Percentiles rank a stretch among this genome's conserved stretches.
phyloP scores from a whole-genome alignment of 2,888 invertebrate genomes.

The Cheilosia pagana region DNA sequence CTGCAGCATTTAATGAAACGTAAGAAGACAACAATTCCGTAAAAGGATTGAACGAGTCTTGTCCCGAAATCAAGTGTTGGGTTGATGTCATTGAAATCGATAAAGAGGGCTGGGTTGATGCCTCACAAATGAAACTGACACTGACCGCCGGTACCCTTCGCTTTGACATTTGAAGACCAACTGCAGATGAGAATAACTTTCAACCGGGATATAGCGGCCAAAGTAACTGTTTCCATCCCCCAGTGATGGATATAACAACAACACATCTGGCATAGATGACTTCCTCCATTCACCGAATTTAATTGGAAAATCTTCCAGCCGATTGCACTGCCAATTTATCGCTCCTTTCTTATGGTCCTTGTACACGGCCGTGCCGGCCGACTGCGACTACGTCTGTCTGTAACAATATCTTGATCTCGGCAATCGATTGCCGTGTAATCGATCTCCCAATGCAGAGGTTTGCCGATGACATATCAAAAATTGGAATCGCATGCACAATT shows the following conservation, averaged over 20 bases:
- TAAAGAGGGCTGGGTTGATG: too few species aligned
- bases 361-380: not conserved
- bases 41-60: too few species aligned
- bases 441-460: conserved; percentile 64
- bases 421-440: conserved; percentile 63
- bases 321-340: conserved; percentile 47
- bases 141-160: too few species aligned
- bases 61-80: too few species aligned
- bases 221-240: too few species aligned
- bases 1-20: not conserved
- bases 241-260: not conserved
- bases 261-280: conserved; percentile 18
- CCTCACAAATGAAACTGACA: too few species aligned
- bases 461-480: conserved; percentile 74
- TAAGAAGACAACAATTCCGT: not conserved
- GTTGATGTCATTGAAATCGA: too few species aligned
- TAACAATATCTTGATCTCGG: conserved; percentile 32
- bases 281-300: conserved; percentile 37
- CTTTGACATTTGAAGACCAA: too few species aligned
- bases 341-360: conserved; percentile 15
- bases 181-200: too few species aligned
- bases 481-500: conserved; percentile 62
- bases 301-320: conserved; percentile 66
- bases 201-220: too few species aligned
- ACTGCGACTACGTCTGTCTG: not conserved